These are phyloP conservation scores for Stenolophus ochropezus DNA, from an alignment of 2,888 invertebrate genomes.

Conservation along the genomic window DNA sequence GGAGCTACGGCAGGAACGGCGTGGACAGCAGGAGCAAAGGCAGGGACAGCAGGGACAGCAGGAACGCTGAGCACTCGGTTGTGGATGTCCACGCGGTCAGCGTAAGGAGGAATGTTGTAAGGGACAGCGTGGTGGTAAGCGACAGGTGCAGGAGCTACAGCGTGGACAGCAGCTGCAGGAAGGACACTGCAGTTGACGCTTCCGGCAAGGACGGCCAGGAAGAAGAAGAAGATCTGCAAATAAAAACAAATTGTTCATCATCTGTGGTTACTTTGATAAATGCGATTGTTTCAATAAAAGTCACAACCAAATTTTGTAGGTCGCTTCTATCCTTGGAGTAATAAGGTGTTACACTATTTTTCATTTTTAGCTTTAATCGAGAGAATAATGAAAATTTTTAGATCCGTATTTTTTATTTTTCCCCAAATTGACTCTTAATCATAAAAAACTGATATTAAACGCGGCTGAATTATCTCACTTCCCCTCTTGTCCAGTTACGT, in stretches of 20 bases:
- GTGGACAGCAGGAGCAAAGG: conserved; percentile 15
- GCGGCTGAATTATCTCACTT: too few species aligned
- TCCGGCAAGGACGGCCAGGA: conserved; percentile 5
- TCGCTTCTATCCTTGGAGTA: too few species aligned
- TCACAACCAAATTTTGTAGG: too few species aligned
- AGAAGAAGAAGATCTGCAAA: conserved; percentile 20
- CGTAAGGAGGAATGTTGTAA: conserved; percentile 79
- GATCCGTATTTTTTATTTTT: too few species aligned
- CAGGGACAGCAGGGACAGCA: conserved; percentile 26
- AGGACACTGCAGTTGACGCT: conserved; percentile 35
- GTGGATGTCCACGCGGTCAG: conserved; percentile 77
- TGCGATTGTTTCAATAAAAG: too few species aligned
- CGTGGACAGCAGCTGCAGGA: neutral
- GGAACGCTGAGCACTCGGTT: conserved; percentile 68
- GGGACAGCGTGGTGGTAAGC: conserved; percentile 76
- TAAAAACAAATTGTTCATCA: neutral
- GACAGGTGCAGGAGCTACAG: conserved; percentile 66
- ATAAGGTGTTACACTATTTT: too few species aligned
- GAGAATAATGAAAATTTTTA: too few species aligned
- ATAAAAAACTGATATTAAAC: too few species aligned
- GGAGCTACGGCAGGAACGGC: conserved; percentile 21
- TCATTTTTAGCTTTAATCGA: too few species aligned
- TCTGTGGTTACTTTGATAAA: too few species aligned
- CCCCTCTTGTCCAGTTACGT: too few species aligned
- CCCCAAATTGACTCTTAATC: too few species aligned